Conservation (phyloP, 2,113 vertebrate species). For the Alligator sinensis region DNA sequence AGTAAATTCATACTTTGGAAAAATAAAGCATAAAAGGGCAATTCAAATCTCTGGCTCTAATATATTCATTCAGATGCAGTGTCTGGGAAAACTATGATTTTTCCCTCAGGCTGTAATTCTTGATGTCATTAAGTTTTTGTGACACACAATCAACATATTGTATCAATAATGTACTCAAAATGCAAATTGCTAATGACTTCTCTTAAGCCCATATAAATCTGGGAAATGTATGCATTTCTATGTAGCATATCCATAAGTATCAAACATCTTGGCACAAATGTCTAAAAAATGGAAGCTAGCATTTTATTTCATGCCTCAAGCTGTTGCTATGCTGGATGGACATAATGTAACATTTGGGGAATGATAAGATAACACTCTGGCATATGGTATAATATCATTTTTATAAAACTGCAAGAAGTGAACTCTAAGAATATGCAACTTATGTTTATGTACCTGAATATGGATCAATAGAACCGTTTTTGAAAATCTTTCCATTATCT, state of each 20-base stretch:
- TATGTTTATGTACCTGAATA: neutral
- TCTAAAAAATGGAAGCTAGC: constrained; percentile 4
- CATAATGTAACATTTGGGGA: neutral
- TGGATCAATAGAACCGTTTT: neutral
- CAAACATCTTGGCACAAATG: neutral
- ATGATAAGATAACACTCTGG: neutral
- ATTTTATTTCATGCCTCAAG: constrained; percentile 16
- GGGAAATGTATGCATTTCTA: neutral
- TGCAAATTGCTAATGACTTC: constrained; percentile 51
- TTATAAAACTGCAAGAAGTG: neutral
- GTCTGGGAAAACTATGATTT: neutral
- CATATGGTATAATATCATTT: neutral
- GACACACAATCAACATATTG: constrained; percentile 40
- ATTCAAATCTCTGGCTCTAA: constrained; percentile 3
- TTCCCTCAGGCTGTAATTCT: neutral
- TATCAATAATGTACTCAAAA: constrained; percentile 43
- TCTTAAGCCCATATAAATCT: constrained; percentile 16
- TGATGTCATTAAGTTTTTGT: constrained; percentile 31
- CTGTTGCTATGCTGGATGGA: neutral
- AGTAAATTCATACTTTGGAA: neutral
- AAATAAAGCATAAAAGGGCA: constrained; percentile 20
- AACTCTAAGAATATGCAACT: neutral
- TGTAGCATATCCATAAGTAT: neutral
- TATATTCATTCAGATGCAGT: neutral
- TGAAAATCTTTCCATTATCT: neutral